A percentile compares a stretch with the other conserved stretches of the same genome.
Evolutionary conservation across 2,113 vertebrate species (phyloP).

Genomic region (Crotalus tigris): DNA sequence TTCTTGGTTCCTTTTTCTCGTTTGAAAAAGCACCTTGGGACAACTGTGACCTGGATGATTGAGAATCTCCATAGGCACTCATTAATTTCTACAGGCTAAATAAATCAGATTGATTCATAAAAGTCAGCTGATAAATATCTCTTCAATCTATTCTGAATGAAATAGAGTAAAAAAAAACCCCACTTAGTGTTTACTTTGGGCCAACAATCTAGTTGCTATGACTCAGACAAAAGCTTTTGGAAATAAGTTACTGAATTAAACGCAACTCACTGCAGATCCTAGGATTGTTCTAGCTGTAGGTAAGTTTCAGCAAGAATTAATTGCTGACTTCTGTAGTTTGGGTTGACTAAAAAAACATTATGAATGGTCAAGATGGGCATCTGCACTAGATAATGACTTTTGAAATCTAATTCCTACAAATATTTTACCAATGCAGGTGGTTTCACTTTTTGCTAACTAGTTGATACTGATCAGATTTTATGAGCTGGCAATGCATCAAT

Average conservation of each 20-base stretch:
- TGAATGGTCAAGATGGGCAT: neutral
- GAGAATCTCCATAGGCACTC: neutral
- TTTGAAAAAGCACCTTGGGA: no score
- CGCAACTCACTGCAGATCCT: neutral
- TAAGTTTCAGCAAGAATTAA: conserved; percentile 45
- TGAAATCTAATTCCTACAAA: neutral
- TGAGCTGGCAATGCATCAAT: conserved; percentile 46
- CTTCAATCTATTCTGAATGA: neutral
- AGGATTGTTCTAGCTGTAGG: conserved; percentile 9
- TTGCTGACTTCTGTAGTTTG: conserved; percentile 18
- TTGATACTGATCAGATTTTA: conserved; percentile 56
- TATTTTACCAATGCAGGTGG: conserved; percentile 18
- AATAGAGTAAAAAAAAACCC: neutral
- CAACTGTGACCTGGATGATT: no score
- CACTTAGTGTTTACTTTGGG: neutral
- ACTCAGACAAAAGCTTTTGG: neutral
- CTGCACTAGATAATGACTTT: conserved; percentile 6
- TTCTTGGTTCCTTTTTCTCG: no score
- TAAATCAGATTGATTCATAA: neutral
- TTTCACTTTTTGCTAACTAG: conserved; percentile 55
- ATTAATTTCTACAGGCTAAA: neutral
- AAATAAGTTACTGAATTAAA: neutral
- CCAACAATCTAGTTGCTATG: neutral
- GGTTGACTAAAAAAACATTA: neutral
- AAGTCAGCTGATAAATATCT: neutral